Conservation (phyloP, 30 jellyfish, hydroid and myxozoan species). For the Pseudorhiza aurosa region DNA sequence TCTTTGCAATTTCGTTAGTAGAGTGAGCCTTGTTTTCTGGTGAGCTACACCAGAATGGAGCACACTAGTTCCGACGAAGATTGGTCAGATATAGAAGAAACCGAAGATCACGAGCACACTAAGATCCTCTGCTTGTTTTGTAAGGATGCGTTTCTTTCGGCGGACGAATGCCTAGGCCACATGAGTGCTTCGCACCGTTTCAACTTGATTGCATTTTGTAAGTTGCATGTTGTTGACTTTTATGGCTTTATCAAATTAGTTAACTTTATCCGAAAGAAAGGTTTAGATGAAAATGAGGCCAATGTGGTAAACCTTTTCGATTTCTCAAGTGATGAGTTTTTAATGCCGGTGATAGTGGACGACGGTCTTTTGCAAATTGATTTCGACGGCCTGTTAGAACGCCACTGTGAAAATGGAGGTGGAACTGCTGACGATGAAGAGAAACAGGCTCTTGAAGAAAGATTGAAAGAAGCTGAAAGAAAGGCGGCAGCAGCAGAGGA, state of each 20-base stretch:
- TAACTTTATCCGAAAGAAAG: conserved; percentile 57
- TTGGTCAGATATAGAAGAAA: conserved; percentile 69
- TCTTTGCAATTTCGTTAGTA: too few species aligned
- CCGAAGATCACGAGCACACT: conserved; percentile 11
- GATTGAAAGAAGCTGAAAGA: conserved; percentile 58
- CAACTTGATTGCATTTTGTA: conserved; percentile 39
- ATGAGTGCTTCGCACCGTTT: conserved; percentile 43
- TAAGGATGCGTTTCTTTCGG: conserved; percentile 4
- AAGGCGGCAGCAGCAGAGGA: conserved; percentile 87
- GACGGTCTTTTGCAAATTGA: conserved; percentile 81
- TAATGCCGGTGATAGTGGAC: conserved; percentile 70
- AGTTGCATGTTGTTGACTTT: conserved; percentile 42
- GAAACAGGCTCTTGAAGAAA: conserved; percentile 12
- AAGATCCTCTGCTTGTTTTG: conserved; percentile 67
- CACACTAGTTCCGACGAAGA: conserved; percentile 70
- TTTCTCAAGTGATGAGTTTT: conserved; percentile 66
- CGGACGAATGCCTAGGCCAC: conserved; percentile 61
- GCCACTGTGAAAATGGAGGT: not conserved
- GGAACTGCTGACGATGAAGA: conserved; percentile 19
- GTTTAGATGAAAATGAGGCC: conserved; percentile 6
- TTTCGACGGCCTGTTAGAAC: conserved; percentile 50
- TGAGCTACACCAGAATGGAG: conserved; percentile 18
- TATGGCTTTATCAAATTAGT: conserved; percentile 70
- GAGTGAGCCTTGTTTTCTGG: too few species aligned
- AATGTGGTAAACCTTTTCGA: not conserved